Percentiles rank a stretch among this genome's conserved stretches.
Evolutionary conservation across 1,140 invertebrate species (phyloP).

Genomic region (Drosophila azteca): DNA sequence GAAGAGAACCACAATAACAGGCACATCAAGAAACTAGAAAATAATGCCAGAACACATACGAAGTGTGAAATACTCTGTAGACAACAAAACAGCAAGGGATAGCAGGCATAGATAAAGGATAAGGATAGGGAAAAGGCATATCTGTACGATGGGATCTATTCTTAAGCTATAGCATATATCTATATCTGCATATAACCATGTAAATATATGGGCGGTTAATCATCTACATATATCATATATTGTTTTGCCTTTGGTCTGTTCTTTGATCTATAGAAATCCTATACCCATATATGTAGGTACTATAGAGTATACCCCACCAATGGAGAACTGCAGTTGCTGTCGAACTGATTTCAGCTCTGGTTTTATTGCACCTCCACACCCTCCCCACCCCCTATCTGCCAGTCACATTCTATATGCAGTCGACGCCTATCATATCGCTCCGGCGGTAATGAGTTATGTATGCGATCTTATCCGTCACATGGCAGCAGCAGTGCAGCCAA

Average conservation of each 20-base stretch:
- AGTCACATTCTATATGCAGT: neutral
- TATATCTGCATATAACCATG: too few species aligned
- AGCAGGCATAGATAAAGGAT: too few species aligned
- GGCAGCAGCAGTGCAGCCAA: slow-evolving; percentile 6
- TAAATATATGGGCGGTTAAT: too few species aligned
- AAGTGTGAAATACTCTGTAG: slow-evolving; percentile 45
- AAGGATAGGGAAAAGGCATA: too few species aligned
- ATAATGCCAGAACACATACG: slow-evolving; percentile 17
- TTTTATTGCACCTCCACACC: neutral
- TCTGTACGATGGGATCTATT: too few species aligned
- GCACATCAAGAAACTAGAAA: slow-evolving; percentile 36
- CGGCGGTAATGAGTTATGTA: slow-evolving; percentile 77
- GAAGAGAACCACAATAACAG: slow-evolving; percentile 48
- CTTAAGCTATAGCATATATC: too few species aligned
- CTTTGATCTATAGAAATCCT: too few species aligned
- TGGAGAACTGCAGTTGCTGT: slow-evolving; percentile 1
- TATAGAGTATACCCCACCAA: too few species aligned
- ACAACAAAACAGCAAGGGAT: neutral
- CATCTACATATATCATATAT: too few species aligned
- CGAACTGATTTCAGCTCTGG: slow-evolving; percentile 26
- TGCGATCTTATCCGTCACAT: slow-evolving; percentile 71
- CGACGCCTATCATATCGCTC: slow-evolving; percentile 61
- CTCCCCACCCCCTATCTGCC: too few species aligned
- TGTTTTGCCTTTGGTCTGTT: too few species aligned
- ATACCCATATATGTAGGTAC: too few species aligned